Evolutionary conservation across 2,888 invertebrate species (phyloP).

Genomic region (Cheilosia impressa): DNA sequence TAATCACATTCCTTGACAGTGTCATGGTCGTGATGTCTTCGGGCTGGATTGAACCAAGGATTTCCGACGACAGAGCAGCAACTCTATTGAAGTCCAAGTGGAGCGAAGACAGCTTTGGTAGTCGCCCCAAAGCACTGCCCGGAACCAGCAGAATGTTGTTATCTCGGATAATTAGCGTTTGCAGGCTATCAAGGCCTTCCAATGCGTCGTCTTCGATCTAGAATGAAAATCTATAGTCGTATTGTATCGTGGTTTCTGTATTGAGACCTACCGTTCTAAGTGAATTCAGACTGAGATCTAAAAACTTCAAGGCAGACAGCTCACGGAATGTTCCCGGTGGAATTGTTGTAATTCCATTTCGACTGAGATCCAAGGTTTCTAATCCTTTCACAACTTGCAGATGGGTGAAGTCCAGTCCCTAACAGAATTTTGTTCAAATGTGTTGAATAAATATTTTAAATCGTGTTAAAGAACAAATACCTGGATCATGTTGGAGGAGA

Average conservation of each 20-base stretch:
- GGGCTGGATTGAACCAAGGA: slow-evolving; percentile 88
- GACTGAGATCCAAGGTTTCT: slow-evolving; percentile 91
- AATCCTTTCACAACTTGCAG: slow-evolving; percentile 88
- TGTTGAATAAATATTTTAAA: not conserved
- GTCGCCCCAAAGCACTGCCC: slow-evolving; percentile 91
- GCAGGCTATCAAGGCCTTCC: slow-evolving; percentile 90
- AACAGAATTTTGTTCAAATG: slow-evolving; percentile 77
- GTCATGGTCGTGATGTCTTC: slow-evolving; percentile 89
- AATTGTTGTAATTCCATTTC: slow-evolving; percentile 92
- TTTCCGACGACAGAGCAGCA: slow-evolving; percentile 92
- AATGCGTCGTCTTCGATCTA: slow-evolving; percentile 95
- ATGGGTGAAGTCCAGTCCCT: slow-evolving; percentile 91
- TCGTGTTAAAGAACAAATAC: slow-evolving; percentile 83
- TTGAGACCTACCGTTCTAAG: slow-evolving; percentile 89
- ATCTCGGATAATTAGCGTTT: slow-evolving; percentile 91
- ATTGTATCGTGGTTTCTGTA: not conserved
- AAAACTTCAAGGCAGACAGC: slow-evolving; percentile 87
- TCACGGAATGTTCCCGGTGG: slow-evolving; percentile 92
- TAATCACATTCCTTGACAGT: slow-evolving; percentile 92
- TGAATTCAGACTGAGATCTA: slow-evolving; percentile 94
- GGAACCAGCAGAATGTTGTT: slow-evolving; percentile 95
- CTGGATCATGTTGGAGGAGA: slow-evolving; percentile 93
- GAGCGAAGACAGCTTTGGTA: slow-evolving; percentile 89
- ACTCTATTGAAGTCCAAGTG: slow-evolving; percentile 94
- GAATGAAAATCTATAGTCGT: slow-evolving; percentile 74